Evolutionary conservation across 1,140 invertebrate species (phyloP).

Genomic region (Drosophila navojoa): DNA sequence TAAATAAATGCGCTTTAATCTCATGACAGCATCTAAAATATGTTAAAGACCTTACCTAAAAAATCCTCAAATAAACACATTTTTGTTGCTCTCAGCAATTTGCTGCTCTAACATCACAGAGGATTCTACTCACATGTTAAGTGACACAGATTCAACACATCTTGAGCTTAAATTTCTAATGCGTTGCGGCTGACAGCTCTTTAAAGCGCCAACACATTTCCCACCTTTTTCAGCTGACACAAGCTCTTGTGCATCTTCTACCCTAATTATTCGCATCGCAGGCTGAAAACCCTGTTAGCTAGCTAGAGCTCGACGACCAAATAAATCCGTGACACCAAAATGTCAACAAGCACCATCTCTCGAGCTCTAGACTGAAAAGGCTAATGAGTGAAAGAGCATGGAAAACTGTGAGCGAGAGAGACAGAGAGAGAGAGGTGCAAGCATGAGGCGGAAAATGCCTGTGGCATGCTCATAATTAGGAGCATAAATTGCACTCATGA

Average conservation of each 20-base stretch:
- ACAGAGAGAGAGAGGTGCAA: background rate
- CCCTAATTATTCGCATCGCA: slow-evolving; percentile 34
- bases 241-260: slow-evolving; percentile 30
- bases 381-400: slow-evolving; percentile 61
- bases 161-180: background rate
- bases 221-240: slow-evolving; percentile 31
- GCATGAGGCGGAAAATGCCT: slow-evolving; percentile 72
- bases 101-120: no score
- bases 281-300: slow-evolving; percentile 20
- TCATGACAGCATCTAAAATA: no score
- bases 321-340: slow-evolving; percentile 68
- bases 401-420: slow-evolving; percentile 17
- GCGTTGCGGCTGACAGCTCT: slow-evolving; percentile 4
- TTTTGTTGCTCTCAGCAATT: no score
- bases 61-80: background rate
- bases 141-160: slow-evolving; percentile 8
- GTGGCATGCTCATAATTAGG: slow-evolving; percentile 70
- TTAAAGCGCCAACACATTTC: slow-evolving; percentile 34
- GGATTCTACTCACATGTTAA: background rate
- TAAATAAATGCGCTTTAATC: no score
- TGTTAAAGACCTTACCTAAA: no score
- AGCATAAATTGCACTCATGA: slow-evolving; percentile 51
- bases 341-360: slow-evolving; percentile 60
- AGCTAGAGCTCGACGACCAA: slow-evolving; percentile 23
- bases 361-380: slow-evolving; percentile 60